Conservation (phyloP, 1,140 invertebrate genomes). For the Drosophila nebulosa region DNA sequence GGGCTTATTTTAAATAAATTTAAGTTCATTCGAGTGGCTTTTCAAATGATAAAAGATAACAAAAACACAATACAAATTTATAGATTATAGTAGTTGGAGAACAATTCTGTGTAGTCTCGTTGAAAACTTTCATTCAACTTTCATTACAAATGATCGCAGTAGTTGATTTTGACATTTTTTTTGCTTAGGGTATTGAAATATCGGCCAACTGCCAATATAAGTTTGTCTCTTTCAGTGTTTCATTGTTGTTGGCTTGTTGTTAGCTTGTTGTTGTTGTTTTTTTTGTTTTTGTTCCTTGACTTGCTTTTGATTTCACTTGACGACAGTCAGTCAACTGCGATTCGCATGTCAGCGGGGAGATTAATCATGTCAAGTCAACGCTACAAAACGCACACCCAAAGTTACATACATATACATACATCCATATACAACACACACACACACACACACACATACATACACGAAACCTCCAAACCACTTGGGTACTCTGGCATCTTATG, state of each 20-base stretch:
- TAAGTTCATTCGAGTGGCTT: no score
- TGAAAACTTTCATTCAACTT: no score
- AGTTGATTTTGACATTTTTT: no score
- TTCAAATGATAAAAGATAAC: no score
- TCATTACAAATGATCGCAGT: no score
- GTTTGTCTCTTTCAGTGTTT: background rate
- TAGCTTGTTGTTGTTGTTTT: background rate
- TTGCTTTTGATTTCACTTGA: constrained; percentile 77
- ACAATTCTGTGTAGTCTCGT: no score
- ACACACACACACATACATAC: background rate
- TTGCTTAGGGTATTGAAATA: no score
- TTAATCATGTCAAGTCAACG: constrained; percentile 76
- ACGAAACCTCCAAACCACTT: constrained; percentile 10
- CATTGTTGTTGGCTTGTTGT: constrained; percentile 10
- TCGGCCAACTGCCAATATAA: background rate
- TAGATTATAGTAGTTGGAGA: no score
- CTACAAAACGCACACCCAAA: constrained; percentile 39
- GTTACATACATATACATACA: constrained; percentile 20
- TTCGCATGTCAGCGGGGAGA: constrained; percentile 69
- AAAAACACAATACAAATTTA: no score
- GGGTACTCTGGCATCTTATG: constrained; percentile 4
- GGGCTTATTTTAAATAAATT: no score
- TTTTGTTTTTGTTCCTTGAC: constrained; percentile 14
- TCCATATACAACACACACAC: constrained; percentile 1
- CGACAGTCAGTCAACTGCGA: constrained; percentile 69